Percentiles rank a stretch among this genome's conserved stretches.
Evolutionary conservation across 2,888 invertebrate genomes (phyloP).

Genomic region (Ernsta delagoae): DNA sequence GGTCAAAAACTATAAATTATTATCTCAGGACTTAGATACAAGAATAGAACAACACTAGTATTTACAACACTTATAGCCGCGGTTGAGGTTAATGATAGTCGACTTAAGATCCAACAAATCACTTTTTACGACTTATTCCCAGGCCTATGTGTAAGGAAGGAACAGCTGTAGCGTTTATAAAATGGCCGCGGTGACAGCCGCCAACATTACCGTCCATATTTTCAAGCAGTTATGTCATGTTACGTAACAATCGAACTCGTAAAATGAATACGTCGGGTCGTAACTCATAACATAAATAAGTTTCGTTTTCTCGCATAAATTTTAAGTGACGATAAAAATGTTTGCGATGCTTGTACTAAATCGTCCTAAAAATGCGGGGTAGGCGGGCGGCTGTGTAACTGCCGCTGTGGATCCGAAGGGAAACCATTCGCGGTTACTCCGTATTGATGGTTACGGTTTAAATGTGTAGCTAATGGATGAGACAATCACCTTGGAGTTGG

Average conservation of each 20-base stretch:
- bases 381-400: not conserved
- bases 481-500: not conserved
- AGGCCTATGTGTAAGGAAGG: not conserved
- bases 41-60: too few relatives aligned
- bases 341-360: conserved; percentile 17
- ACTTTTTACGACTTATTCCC: not conserved
- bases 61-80: too few relatives aligned
- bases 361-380: conserved; percentile 5
- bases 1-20: too few relatives aligned
- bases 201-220: conserved; percentile 5
- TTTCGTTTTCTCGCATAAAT: conserved; percentile 26
- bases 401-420: not conserved
- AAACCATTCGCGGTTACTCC: not conserved
- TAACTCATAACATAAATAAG: conserved; percentile 21
- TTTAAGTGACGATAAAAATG: conserved; percentile 27
- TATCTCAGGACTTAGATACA: too few relatives aligned
- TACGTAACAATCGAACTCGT: conserved; percentile 25
- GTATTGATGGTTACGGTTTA: conserved; percentile 2
- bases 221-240: conserved; percentile 13
- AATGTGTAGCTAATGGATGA: conserved; percentile 1
- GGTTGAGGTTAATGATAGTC: not conserved
- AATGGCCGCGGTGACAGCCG: not conserved
- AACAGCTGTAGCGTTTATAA: not conserved
- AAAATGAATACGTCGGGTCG: conserved; percentile 26
- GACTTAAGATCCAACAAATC: conserved; percentile 1